Conservation (phyloP, 2,888 invertebrate species). For the Eristalis intricaria region DNA sequence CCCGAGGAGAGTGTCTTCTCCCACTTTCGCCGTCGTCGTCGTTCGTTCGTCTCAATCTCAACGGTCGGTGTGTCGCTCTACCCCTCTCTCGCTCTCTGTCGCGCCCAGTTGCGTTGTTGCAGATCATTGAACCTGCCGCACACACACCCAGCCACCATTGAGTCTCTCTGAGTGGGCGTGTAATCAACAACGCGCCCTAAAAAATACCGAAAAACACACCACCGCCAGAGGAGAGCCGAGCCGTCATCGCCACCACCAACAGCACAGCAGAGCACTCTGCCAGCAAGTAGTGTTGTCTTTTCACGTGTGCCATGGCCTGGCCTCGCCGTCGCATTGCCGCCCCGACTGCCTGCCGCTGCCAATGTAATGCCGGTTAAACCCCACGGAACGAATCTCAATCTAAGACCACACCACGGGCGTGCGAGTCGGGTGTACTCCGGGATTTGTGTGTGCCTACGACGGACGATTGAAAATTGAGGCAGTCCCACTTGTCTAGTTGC, state of each 20-base stretch:
- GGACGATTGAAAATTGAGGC: constrained; percentile 74
- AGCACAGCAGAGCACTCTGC: background rate
- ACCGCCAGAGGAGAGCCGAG: constrained; percentile 12
- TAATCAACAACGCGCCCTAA: constrained; percentile 70
- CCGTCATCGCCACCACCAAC: constrained; percentile 28
- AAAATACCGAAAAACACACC: constrained; percentile 53
- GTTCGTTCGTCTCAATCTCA: background rate
- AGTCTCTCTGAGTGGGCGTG: constrained; percentile 59
- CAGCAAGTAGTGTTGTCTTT: constrained; percentile 7
- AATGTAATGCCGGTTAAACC: constrained; percentile 66
- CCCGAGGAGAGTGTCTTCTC: constrained; percentile 3
- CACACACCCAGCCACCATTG: background rate
- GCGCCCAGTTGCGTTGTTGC: background rate
- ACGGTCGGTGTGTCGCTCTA: background rate
- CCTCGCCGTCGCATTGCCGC: constrained; percentile 57
- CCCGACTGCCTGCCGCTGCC: constrained; percentile 62
- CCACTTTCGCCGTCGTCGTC: constrained; percentile 34
- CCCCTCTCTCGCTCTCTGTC: background rate
- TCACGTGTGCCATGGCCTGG: constrained; percentile 58
- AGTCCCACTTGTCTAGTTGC: constrained; percentile 76
- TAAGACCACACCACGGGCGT: constrained; percentile 71
- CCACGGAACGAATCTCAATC: constrained; percentile 66
- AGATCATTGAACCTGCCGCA: constrained; percentile 53
- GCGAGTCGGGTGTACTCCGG: constrained; percentile 40
- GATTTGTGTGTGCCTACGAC: constrained; percentile 59